Conservation (phyloP, 2,797 vertebrate species). For the Protosalanx chinensis region DNA sequence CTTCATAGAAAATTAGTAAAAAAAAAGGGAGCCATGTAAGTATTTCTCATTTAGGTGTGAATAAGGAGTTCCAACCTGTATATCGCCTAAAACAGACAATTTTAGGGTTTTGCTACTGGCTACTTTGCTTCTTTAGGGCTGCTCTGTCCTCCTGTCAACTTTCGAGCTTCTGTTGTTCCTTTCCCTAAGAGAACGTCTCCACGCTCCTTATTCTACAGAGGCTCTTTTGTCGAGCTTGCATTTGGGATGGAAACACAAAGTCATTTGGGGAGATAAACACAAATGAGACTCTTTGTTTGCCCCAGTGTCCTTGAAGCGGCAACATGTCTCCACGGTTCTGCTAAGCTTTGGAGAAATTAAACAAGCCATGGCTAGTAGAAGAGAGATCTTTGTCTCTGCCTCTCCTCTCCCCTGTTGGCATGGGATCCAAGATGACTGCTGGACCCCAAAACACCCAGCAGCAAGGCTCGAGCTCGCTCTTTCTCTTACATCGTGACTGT, state of each 20-base stretch:
- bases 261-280: not conserved
- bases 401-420: constrained; percentile 27
- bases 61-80: no score
- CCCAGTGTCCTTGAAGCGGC: not conserved
- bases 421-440: constrained; percentile 32
- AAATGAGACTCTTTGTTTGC: not conserved
- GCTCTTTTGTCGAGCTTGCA: not conserved
- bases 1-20: no score
- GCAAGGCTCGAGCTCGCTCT: constrained; percentile 24
- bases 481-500: no score
- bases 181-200: not conserved
- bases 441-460: constrained; percentile 9
- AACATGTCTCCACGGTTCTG: no score
- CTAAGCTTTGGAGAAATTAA: not conserved
- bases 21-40: no score
- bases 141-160: constrained; percentile 24
- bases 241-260: not conserved
- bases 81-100: no score
- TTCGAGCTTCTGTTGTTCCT: not conserved
- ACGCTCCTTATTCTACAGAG: not conserved
- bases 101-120: no score
- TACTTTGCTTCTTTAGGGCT: not conserved
- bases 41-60: no score
- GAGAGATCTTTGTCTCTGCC: not conserved
- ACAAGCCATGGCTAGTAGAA: not conserved